Conservation (phyloP, 1,140 invertebrate genomes). For the Physella acuta region DNA sequence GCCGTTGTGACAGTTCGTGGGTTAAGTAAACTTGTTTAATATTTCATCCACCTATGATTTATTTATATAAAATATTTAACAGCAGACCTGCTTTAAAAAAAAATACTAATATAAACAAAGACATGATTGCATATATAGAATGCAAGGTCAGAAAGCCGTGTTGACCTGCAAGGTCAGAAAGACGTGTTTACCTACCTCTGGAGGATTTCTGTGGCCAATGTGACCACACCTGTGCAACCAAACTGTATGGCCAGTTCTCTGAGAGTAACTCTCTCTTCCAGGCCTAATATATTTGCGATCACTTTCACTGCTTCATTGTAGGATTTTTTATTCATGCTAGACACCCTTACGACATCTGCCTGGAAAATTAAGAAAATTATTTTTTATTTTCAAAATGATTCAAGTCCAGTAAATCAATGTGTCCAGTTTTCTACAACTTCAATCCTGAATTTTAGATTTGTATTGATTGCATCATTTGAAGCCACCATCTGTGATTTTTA, state of each 20-base stretch:
- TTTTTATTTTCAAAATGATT: slow-evolving; percentile 1
- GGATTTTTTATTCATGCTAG: slow-evolving; percentile 8
- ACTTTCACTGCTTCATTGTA: background rate
- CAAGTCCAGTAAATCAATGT: background rate
- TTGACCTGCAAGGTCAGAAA: no score
- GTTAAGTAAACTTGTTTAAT: no score
- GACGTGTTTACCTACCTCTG: slow-evolving; percentile 10
- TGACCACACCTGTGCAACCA: slow-evolving; percentile 6
- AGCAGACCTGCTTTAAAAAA: slow-evolving; percentile 1
- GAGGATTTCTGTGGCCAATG: slow-evolving; percentile 5
- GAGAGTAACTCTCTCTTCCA: background rate
- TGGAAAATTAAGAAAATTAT: background rate
- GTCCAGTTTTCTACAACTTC: background rate
- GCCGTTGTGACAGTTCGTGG: background rate
- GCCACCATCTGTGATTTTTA: no score
- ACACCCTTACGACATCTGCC: slow-evolving; percentile 6
- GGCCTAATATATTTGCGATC: background rate
- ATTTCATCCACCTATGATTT: no score
- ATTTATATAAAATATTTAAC: background rate
- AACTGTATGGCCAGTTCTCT: slow-evolving; percentile 14
- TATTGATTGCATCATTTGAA: background rate
- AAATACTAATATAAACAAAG: background rate
- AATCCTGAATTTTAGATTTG: background rate
- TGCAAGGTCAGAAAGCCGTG: no score
- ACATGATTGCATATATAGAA: background rate